Conservation (phyloP, 53 echinoderm and acorn worm genomes). For the Holothuria scabra region DNA sequence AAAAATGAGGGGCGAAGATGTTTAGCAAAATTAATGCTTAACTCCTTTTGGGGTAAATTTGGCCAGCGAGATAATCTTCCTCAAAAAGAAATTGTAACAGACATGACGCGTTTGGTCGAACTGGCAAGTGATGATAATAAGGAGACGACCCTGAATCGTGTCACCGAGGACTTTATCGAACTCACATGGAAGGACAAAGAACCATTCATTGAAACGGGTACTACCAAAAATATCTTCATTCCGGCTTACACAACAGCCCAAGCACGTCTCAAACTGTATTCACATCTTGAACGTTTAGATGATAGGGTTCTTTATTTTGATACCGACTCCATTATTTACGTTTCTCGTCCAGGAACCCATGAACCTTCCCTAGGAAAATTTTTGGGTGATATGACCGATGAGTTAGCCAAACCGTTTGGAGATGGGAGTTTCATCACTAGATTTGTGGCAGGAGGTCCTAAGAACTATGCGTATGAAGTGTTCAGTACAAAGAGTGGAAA, state of each 20-base stretch:
- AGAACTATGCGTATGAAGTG: constrained; percentile 59
- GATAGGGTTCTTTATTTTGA: constrained; percentile 34
- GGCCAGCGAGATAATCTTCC: background rate
- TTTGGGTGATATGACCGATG: constrained; percentile 50
- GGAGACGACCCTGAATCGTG: background rate
- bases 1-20: constrained; percentile 60
- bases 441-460: constrained; percentile 41
- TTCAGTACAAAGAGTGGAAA: background rate
- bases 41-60: constrained; percentile 62
- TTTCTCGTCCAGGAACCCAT: background rate
- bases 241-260: constrained; percentile 7
- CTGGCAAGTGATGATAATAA: too few relatives aligned
- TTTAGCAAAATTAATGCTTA: constrained; percentile 59
- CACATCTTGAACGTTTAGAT: background rate
- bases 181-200: background rate
- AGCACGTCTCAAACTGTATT: constrained; percentile 5
- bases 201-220: background rate
- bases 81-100: background rate
- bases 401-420: constrained; percentile 47
- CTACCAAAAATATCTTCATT: too few relatives aligned
- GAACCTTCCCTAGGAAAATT: too few relatives aligned
- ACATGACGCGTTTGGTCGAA: background rate
- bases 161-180: background rate
- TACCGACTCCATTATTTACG: constrained; percentile 49
- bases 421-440: constrained; percentile 42